Conservation (phyloP, 2,888 invertebrate species). For the Pollenia angustigena region DNA sequence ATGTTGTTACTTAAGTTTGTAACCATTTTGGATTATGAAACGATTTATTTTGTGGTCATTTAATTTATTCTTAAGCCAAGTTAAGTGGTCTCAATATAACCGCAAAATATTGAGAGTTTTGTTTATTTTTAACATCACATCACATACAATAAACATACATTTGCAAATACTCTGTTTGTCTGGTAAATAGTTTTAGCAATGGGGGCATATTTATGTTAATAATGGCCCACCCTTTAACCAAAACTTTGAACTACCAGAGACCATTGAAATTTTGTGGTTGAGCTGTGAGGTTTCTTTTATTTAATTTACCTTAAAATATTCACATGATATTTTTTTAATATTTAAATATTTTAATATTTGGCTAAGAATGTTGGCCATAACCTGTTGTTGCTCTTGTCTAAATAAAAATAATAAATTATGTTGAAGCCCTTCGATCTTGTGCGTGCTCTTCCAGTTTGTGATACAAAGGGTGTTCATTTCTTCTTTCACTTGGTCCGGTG, state of each 20-base stretch:
- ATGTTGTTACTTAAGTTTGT: slow-evolving; percentile 49
- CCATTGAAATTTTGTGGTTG: slow-evolving; percentile 5
- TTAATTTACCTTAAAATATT: neutral
- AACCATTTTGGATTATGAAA: slow-evolving; percentile 57
- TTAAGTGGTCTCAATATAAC: slow-evolving; percentile 62
- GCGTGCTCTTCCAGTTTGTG: too few relatives aligned
- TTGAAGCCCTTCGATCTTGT: too few relatives aligned
- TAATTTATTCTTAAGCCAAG: slow-evolving; percentile 66
- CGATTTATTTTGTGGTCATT: slow-evolving; percentile 71
- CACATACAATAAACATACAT: neutral
- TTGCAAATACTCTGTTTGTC: neutral
- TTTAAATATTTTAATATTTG: too few relatives aligned
- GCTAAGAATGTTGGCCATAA: too few relatives aligned
- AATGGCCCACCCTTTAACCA: too few relatives aligned
- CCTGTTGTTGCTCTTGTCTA: too few relatives aligned
- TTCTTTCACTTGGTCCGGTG: too few relatives aligned
- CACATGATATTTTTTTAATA: too few relatives aligned
- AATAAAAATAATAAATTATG: too few relatives aligned
- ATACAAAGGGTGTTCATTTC: too few relatives aligned
- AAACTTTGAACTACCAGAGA: neutral
- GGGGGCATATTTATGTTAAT: too few relatives aligned
- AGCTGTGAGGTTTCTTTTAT: slow-evolving; percentile 11
- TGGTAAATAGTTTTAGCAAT: neutral
- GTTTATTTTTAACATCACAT: slow-evolving; percentile 6
- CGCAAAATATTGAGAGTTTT: slow-evolving; percentile 56